Evolutionary conservation across 2,113 vertebrate genomes (phyloP).

Genomic region (Aplodontia rufa): DNA sequence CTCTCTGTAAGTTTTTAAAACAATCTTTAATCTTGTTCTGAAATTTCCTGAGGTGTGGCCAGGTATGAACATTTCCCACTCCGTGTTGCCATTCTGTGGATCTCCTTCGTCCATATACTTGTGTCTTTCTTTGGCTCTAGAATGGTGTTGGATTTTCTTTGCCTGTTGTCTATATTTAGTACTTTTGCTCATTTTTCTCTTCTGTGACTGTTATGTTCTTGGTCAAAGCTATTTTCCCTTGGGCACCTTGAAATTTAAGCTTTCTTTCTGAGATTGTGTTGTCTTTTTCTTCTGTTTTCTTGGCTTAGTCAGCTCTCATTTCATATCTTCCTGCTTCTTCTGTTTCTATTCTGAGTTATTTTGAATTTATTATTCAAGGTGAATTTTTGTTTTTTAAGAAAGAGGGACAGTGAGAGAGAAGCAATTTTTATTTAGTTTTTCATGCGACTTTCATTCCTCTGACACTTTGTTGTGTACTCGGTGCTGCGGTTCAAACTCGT

Average conservation of each 20-base stretch:
- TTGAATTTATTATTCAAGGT: background rate
- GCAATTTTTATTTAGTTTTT: too few relatives aligned
- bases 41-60: background rate
- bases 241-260: background rate
- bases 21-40: background rate
- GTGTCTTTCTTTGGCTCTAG: background rate
- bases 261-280: slow-evolving; percentile 39
- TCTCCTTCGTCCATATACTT: background rate
- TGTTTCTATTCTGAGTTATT: background rate
- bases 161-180: background rate
- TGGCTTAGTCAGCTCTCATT: background rate
- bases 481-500: too few relatives aligned
- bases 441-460: too few relatives aligned
- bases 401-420: too few relatives aligned
- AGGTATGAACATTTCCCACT: background rate
- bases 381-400: background rate
- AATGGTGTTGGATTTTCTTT: background rate
- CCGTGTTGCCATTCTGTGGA: background rate
- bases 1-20: background rate
- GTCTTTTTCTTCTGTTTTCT: background rate
- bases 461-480: too few relatives aligned
- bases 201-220: background rate
- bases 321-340: background rate
- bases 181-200: background rate
- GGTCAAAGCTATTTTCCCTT: background rate